Evolutionary conservation across 92 coral and sea anemone genomes (phyloP).

Genomic region (Phenganax marumi): DNA sequence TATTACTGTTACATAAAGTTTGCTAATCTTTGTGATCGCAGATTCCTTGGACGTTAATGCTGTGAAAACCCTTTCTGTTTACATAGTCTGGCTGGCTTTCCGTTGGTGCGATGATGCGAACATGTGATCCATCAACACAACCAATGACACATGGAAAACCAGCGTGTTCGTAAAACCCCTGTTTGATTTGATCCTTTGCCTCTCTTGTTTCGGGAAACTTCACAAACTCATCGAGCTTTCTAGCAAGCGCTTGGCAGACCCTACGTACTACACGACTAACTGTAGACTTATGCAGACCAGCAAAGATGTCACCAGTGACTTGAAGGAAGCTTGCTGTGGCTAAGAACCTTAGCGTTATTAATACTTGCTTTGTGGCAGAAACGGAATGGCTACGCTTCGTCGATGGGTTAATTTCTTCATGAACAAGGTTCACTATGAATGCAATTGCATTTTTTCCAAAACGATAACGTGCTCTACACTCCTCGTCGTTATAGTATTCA

Average conservation of each 20-base stretch:
- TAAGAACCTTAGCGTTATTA: conserved; percentile 51
- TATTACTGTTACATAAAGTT: not conserved
- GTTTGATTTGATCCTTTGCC: conserved; percentile 34
- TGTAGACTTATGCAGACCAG: conserved; percentile 44
- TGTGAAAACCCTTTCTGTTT: conserved; percentile 40
- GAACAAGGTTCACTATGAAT: conserved; percentile 21
- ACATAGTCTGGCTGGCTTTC: conserved; percentile 39
- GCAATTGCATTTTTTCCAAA: conserved; percentile 42
- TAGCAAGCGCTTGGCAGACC: conserved; percentile 49
- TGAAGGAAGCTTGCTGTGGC: conserved; percentile 54
- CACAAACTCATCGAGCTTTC: conserved; percentile 45
- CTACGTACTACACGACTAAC: conserved; percentile 60
- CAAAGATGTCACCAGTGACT: conserved; percentile 54
- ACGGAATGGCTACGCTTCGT: conserved; percentile 51
- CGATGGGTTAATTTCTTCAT: conserved; percentile 42
- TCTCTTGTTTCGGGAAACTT: conserved; percentile 43
- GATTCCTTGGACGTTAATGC: conserved; percentile 36
- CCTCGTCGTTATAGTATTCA: conserved; percentile 26
- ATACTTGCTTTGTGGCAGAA: conserved; percentile 49
- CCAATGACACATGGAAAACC: conserved; percentile 41
- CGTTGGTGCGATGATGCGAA: conserved; percentile 29
- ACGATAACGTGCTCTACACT: conserved; percentile 40
- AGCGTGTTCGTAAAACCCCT: conserved; percentile 18
- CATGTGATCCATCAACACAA: conserved; percentile 32
- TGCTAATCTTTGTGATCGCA: conserved; percentile 35